Percentiles rank a stretch among this genome's conserved stretches.
phyloP scores from a whole-genome alignment of 2,888 invertebrate genomes.

The Callinectes sapidus region DNA sequence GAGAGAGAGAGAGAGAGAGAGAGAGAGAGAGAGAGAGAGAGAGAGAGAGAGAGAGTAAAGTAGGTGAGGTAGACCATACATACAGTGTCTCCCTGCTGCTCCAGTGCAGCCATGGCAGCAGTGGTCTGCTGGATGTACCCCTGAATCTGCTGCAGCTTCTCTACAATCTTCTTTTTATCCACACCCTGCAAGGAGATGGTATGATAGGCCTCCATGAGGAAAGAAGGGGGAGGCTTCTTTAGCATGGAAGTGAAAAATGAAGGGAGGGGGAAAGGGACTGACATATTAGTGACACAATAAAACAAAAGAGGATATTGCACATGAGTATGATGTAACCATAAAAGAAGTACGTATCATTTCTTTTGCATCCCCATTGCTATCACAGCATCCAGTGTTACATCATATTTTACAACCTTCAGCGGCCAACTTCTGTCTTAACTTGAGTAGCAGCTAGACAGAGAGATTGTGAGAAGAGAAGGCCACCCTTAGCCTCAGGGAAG shows the following conservation, averaged over 20 bases:
- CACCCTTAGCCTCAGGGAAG: background rate
- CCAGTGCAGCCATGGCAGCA: constrained; percentile 69
- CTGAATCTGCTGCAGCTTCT: constrained; percentile 72
- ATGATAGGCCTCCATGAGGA: background rate
- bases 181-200: constrained; percentile 55
- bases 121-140: constrained; percentile 72
- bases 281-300: background rate
- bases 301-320: background rate
- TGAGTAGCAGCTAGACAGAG: background rate
- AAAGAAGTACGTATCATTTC: background rate
- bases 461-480: background rate
- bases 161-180: constrained; percentile 67
- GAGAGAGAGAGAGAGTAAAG: background rate
- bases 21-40: background rate
- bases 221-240: background rate
- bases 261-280: background rate
- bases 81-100: constrained; percentile 60
- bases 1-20: background rate
- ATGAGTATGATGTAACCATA: background rate
- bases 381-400: background rate
- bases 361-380: background rate
- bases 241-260: background rate
- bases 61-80: background rate
- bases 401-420: background rate
- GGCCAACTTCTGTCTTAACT: background rate